Evolutionary conservation across 1,140 invertebrate species (phyloP), one percentile per base, ranked within the genome.

Genomic region (Saccostrea cuccullata): DNA sequence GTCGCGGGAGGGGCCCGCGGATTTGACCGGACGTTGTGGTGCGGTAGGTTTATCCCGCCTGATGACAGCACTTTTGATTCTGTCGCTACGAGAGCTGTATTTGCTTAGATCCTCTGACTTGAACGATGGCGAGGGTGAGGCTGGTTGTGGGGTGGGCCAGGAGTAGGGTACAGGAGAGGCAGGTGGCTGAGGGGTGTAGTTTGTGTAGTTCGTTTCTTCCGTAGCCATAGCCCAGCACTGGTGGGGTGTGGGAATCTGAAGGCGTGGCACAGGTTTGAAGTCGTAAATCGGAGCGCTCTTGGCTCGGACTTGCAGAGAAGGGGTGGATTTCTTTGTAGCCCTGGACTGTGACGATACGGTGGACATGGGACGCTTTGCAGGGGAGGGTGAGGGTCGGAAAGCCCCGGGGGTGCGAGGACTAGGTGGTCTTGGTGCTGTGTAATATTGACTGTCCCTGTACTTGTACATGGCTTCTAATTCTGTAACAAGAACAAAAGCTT

Each of bases 31-130:
- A 26, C 92, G 84, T 55, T 87, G 64, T 30, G 91, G 91, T 11
- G 90, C 77, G 0, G 82, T 73, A 4, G 91, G 64, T 64, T 90
- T 90, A 0, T 90, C 85, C n/a, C 91, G 85, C 26, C 67, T 86
- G 1, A 91, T 88, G 0, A 90, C 90, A 47, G 92, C 92, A 85
- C 91, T 93, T 86, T 92, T 86, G 17, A 91, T 88, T 84, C 91
- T 85, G 58, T 88, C 73, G 86, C 60, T 67, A 17, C 73, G 82
- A 15, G 77, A 26, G 4, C 64, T 36, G 47, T 87, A 70, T 20
- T 60, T 85, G 30, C 47, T 70, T 2, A 85, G 64, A 12, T 88
- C 86, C n/a, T 84, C 86, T 0, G 85, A 82, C 30, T 67, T 55
- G 17, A 87, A 87, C 2, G 85, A 84, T 26, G 58, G 23, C 11